Evolutionary conservation across 2,888 invertebrate species (phyloP), one percentile per base, ranked within the genome.

Genomic region (Lasius platythorax): DNA sequence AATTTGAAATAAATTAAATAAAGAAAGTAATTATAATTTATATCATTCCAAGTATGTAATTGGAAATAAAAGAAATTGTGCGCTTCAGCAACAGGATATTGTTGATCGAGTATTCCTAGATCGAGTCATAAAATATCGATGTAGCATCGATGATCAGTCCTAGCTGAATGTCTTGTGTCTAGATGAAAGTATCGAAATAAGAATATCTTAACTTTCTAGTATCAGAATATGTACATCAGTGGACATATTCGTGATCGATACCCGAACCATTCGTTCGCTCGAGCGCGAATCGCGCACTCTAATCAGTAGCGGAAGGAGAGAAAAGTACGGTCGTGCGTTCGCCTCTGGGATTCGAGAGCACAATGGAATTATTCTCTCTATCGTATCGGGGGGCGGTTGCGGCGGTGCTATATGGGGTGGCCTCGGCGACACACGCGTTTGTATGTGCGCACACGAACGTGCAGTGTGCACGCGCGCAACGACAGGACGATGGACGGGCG

Each of bases 341-440:
- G 86, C 90, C 89, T 86, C 84, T 88, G 89, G 89, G 92, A 92
- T 90, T 91, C 91, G 91, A 91, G 73, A 85, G 91, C 87, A 93
- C 93, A 93, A 93, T 93, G 91, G 92, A 92, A 92, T 93, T 92
- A 92, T 92, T 90, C 89, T 87, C 89, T 87, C 90, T 90, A 91
- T 85, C 91, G 92, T 92, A 93, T 94, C 90, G 92, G 91, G 91
- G 91, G 91, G 90, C 88, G 88, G 91, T 91, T 64, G 76, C 28
- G 68, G n/a, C 53, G 30, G 40, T 72, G 73, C 28, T 78, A n/a
- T 30, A 88, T 88, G 89, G 76, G 76, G 76, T 56, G 66, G 53
- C 37, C 63, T 43, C 37, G 76, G 82, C 76, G 82, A 73, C 63
- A 63, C 61, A 66, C 64, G 64, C 76, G 28, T 28, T 37, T 18